Base-by-base conservation (phyloP, 2,797 vertebrate species). In the Xerus rutilus region DNA sequence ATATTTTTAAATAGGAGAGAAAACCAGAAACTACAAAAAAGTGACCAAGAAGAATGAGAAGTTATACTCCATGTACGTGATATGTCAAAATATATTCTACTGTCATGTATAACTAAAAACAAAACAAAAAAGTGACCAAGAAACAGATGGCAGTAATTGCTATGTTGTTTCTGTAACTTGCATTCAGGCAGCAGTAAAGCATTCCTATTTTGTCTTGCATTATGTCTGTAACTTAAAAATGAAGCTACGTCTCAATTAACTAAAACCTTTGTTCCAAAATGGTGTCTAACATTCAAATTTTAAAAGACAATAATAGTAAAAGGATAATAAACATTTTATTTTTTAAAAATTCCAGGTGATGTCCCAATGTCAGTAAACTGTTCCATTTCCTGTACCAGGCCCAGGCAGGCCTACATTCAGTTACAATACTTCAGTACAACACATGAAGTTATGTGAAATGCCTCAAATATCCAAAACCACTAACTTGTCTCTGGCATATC, bases 321-420 rank as follows among this genome's bases (percentile, higher is more conserved):
- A 95, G 25, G 89, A 78, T 92, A 92, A 70, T 35, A 86, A 45
- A 10, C 77, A 81, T 97, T 62, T 97, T 97, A 97, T 96, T 96
- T 90, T 72, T 92, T 23, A 3, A 57, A 79, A 94, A 95, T 87
- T 96, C 69, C 94, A 95, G 82, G 83, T 76, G 74, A 54, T 39
- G 76, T 76, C 91, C 94, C 79, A 73, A 0, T 47, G 52, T 94
- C 78, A 49, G 62, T 59, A 54, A 92, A 83, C 81, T 39, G 78
- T 74, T 64, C 49, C 0, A 1, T 85, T 86, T 54, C 78, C 39
- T 88, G 67, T 47, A 35, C 28, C 49, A n/a, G 25, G 25, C 39
- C 70, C 47, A 69, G 86, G 72, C 43, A 14, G 1, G 39, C 65
- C 62, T 73, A 47, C 59, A 91, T 67, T 39, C 85, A 39, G 64